Conservation (phyloP, 2,888 invertebrate species). For the Sesamia inferens region DNA sequence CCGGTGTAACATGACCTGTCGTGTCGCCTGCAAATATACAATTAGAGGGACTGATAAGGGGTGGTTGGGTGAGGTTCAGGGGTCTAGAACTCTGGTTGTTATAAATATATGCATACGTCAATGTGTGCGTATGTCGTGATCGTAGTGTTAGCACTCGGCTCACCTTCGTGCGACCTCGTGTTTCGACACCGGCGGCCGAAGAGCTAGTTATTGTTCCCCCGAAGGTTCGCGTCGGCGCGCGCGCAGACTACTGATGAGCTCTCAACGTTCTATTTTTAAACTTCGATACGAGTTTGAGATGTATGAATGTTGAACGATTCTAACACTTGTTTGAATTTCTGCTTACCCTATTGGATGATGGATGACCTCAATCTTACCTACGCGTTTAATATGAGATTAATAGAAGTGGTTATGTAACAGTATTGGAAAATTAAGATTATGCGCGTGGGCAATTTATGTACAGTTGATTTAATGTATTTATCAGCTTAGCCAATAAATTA, state of each 20-base stretch:
- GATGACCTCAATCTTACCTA: slow-evolving; percentile 33
- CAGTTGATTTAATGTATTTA: slow-evolving; percentile 31
- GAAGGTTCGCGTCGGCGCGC: slow-evolving; percentile 85
- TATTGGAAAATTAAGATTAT: slow-evolving; percentile 35
- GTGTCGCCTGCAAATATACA: slow-evolving; percentile 26
- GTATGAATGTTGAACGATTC: slow-evolving; percentile 58
- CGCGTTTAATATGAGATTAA: slow-evolving; percentile 29
- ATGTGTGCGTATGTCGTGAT: slow-evolving; percentile 79
- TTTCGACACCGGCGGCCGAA: slow-evolving; percentile 82
- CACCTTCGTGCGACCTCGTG: slow-evolving; percentile 89
- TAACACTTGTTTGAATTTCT: slow-evolving; percentile 46
- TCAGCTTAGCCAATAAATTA: slow-evolving; percentile 31
- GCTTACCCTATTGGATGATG: slow-evolving; percentile 51
- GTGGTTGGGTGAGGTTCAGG: neutral
- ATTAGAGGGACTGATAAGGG: neutral
- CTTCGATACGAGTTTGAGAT: slow-evolving; percentile 67
- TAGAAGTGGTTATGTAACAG: slow-evolving; percentile 17
- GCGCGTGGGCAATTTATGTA: slow-evolving; percentile 41
- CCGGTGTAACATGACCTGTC: slow-evolving; percentile 66
- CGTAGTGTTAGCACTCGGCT: slow-evolving; percentile 83
- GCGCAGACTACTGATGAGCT: slow-evolving; percentile 87
- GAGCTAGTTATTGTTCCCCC: slow-evolving; percentile 86
- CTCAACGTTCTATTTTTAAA: slow-evolving; percentile 81
- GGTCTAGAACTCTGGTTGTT: slow-evolving; percentile 58
- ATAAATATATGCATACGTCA: slow-evolving; percentile 68